Evolutionary conservation across 2,888 invertebrate genomes (phyloP).

Genomic region (Lydus trimaculatus): DNA sequence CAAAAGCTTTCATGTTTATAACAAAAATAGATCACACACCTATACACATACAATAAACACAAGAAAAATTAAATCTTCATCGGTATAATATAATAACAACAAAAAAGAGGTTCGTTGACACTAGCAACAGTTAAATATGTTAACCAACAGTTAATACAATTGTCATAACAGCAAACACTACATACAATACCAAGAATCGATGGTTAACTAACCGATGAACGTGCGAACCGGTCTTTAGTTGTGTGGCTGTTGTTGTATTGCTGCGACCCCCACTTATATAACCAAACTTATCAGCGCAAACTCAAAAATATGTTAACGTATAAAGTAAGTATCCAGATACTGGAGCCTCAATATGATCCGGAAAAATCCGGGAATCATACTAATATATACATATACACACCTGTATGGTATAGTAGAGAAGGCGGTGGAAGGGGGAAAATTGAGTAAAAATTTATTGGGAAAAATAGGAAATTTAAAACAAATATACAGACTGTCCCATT

Average conservation of each 20-base stretch:
- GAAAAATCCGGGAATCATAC: conserved; percentile 20
- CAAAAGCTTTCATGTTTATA: neutral
- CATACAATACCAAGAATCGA: neutral
- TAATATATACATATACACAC: neutral
- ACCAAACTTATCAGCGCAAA: conserved; percentile 13
- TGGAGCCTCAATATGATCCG: conserved; percentile 6
- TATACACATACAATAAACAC: neutral
- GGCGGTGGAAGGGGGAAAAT: neutral
- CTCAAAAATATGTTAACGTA: conserved; percentile 2
- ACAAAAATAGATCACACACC: neutral
- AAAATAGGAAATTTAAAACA: too few species aligned
- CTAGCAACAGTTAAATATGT: neutral
- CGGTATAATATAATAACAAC: conserved; percentile 5
- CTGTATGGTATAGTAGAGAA: neutral
- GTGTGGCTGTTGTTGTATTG: neutral
- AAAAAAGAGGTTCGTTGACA: conserved; percentile 22
- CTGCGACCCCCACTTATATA: neutral
- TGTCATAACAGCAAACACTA: conserved; percentile 2
- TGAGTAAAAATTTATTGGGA: too few species aligned
- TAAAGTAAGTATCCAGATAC: neutral
- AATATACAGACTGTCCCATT: too few species aligned
- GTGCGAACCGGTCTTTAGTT: conserved; percentile 13
- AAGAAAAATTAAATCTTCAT: neutral
- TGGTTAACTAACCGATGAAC: conserved; percentile 9
- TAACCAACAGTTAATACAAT: neutral